A percentile compares a stretch with the other conserved stretches of the same genome.
Conservation (phyloP, 23 tunicate genomes). For the Styela plicata region DNA sequence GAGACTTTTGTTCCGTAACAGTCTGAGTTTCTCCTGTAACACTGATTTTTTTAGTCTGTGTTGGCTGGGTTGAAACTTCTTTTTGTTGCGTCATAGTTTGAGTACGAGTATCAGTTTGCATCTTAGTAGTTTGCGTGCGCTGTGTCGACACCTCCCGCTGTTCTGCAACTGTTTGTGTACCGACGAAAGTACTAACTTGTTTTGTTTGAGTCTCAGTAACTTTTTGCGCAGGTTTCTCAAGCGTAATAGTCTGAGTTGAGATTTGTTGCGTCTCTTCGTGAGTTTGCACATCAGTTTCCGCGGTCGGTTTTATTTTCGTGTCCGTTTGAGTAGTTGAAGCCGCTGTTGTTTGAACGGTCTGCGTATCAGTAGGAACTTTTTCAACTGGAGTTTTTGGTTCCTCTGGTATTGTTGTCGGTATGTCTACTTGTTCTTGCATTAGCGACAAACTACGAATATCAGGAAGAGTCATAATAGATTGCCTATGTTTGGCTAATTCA, state of each 20-base stretch:
- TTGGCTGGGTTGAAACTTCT: slow-evolving; percentile 19
- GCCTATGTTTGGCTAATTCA: not conserved
- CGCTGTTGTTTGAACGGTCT: not conserved
- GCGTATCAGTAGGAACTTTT: not conserved
- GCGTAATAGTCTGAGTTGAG: slow-evolving; percentile 8
- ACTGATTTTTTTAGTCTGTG: slow-evolving; percentile 3
- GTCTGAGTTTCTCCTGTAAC: slow-evolving; percentile 19
- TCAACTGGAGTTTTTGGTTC: not conserved
- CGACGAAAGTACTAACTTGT: slow-evolving; percentile 3
- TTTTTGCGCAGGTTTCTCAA: not conserved
- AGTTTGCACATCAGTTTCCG: slow-evolving; percentile 3
- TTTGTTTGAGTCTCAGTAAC: not conserved
- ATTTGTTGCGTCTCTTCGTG: not conserved
- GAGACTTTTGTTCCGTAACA: not conserved
- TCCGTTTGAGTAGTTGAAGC: slow-evolving; percentile 12
- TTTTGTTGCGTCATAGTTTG: not conserved
- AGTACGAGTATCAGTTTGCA: not conserved
- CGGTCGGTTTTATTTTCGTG: not conserved
- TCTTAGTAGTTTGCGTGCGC: slow-evolving; percentile 4
- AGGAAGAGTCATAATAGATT: not conserved
- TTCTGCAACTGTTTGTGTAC: slow-evolving; percentile 20
- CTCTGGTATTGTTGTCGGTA: not conserved
- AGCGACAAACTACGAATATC: not conserved
- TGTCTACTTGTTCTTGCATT: not conserved
- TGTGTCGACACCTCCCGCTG: not conserved